phyloP scores from a whole-genome alignment of 2,888 invertebrate genomes.

The Nesidiocoris tenuis region DNA sequence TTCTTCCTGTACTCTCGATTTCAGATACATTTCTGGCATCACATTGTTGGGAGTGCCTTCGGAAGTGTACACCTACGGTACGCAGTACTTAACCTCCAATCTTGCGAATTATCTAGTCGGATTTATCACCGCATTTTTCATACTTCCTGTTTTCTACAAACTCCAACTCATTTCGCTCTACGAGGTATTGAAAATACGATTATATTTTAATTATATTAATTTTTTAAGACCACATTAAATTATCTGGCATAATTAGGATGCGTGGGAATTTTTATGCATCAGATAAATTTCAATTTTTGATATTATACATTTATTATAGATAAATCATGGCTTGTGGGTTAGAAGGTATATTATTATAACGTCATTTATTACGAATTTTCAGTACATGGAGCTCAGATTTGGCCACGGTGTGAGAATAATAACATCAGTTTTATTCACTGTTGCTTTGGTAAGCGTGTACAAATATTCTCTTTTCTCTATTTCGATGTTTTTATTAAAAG shows the following conservation, averaged over 20 bases:
- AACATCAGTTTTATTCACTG: constrained; percentile 49
- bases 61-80: constrained; percentile 47
- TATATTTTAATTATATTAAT: not conserved
- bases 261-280: too few species aligned
- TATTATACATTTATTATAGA: too few species aligned
- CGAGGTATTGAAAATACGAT: constrained; percentile 40
- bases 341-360: too few species aligned
- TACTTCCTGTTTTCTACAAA: constrained; percentile 68
- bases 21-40: constrained; percentile 48
- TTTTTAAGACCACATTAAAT: not conserved
- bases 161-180: constrained; percentile 61
- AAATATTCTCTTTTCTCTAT: constrained; percentile 45
- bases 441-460: constrained; percentile 48
- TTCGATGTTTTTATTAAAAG: not conserved
- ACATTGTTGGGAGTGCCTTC: constrained; percentile 48
- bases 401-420: constrained; percentile 50
- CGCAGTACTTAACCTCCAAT: constrained; percentile 51
- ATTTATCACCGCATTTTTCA: constrained; percentile 54
- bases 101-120: constrained; percentile 52
- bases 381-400: constrained; percentile 52
- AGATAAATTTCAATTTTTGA: too few species aligned
- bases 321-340: too few species aligned
- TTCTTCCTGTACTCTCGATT: too few species aligned
- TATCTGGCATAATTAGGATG: too few species aligned
- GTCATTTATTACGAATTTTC: constrained; percentile 41